Base-by-base conservation (phyloP, 2,113 vertebrate species). In the Caracal caracal region DNA sequence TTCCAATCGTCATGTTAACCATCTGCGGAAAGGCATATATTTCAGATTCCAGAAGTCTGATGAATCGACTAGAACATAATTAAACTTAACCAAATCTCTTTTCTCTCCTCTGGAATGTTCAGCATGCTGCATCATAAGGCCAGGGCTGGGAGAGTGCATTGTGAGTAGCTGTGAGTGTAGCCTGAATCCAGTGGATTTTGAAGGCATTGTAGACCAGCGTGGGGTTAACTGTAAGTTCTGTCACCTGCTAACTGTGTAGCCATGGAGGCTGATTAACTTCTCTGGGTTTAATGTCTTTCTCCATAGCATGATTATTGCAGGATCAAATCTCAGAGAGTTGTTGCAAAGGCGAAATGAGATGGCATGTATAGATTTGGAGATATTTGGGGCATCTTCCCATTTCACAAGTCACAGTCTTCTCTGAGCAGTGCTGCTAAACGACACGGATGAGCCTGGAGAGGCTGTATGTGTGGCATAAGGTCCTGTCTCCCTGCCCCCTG, bases 61-160 rank as follows among this genome's bases (percentile, higher is more conserved):
- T 76, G 90, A 87, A 80, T 94, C 80, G 81, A 76, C 73, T 96
- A 65, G 65, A 96, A 65, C 16, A n/a, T 94, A 90, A 84, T 81
- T 83, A 96, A 96, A 68, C 33, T 90, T 63, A 83, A 82, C 4
- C 26, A 93, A 65, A 87, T 59, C 33, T 95, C 16, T 83, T 19
- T 83, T 90, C 66, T 79, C 75, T 95, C 40, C 30, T 94, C 56
- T 33, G 51, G 49, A 30, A 8, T 87, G 10, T 22, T 89, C 40
- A 43, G 22, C 53, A 49, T 35, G 10, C 17, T 78, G 8, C 53
- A 7, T 87, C 63, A 63, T 51, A 79, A 95, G 49, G 40, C 26
- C 40, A 56, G 4, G 7, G 5, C 17, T 75, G 30, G 24, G 30
- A 92, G 89, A 89, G 43, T 75, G 3, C 2, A 3, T 75, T 90